Evolutionary conservation across 2,888 invertebrate species (phyloP), one percentile per base, ranked within the genome.

Genomic region (Dynastes grantii): DNA sequence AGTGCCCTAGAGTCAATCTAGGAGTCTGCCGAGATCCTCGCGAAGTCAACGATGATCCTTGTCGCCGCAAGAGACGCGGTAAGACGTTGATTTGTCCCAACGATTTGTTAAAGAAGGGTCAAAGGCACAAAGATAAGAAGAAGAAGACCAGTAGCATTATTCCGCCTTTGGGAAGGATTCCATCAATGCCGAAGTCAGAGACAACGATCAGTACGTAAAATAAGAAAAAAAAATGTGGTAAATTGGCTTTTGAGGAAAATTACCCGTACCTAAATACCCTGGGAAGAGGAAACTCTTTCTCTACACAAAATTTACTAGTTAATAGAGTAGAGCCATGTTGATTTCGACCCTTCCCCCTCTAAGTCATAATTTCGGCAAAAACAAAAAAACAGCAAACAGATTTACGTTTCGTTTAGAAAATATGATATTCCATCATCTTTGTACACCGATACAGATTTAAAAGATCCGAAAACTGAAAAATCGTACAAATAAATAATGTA

Each of bases 1-100:
- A 82, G 53, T 81, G 80, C 51, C 81, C 82, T 11, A 77, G 77
- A 51, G 45, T 81, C 3, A 79, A 81, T 53, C 22, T 80, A 63
- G 81, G 78, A 13, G 61, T 70, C 16, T 78, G 80, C 45, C 76
- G 78, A 53, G 80, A 77, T 9, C 70, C 67, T n/a, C 71, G 40
- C 11, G 63, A 58, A n/a, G n/a, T 63, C 2, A 67, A 53, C 11
- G 81, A 81, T 11, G 82, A 81, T 73, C 82, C 80, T 27, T 83
- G 83, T 63, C 75, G 22, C 0, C 86, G 16, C 87, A 87, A 1
- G 77, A 87, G 6, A 86, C 88, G 76, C 86, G 88, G 79, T 85
- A 88, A 82, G 86, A 88, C 68, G 86, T 86, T 75, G 86, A 87
- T 63, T 81, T 89, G 67, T 85, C 89, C 71, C 84, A 86, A 78